These are phyloP conservation scores for Caenorhabditis sp. DNA, from an alignment of 2,888 invertebrate genomes.

Conservation along the genomic window DNA sequence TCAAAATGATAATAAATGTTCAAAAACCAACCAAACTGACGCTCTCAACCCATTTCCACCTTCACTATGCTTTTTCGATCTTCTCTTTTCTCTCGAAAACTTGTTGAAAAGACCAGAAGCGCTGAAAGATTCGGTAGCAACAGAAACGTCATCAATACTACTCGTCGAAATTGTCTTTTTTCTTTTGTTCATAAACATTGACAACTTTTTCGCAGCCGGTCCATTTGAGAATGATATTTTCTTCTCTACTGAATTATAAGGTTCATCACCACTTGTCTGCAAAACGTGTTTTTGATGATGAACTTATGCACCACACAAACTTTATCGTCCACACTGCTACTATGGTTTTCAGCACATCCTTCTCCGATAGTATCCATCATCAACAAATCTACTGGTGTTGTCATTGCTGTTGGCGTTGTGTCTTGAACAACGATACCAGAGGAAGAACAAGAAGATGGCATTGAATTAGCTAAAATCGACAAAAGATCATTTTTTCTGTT, in stretches of 20 bases:
- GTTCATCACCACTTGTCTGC: slow-evolving; percentile 7
- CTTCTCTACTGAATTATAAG: slow-evolving; percentile 5
- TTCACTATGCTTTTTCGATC: slow-evolving; percentile 34
- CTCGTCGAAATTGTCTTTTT: slow-evolving; percentile 43
- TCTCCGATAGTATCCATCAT: slow-evolving; percentile 44
- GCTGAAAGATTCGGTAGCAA: slow-evolving; percentile 20
- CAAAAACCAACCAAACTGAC: slow-evolving; percentile 27
- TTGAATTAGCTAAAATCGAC: slow-evolving; percentile 28
- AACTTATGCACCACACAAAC: background rate
- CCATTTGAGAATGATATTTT: slow-evolving; percentile 5
- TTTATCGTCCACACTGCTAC: background rate
- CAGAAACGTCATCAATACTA: slow-evolving; percentile 27
- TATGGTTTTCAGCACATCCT: background rate
- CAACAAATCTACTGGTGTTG: slow-evolving; percentile 24
- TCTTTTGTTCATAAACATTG: slow-evolving; percentile 49
- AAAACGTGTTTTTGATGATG: background rate
- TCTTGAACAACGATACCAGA: slow-evolving; percentile 38
- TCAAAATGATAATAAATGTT: background rate
- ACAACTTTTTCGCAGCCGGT: slow-evolving; percentile 33
- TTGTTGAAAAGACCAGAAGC: slow-evolving; percentile 31
- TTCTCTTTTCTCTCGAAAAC: slow-evolving; percentile 31
- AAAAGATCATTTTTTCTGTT: background rate
- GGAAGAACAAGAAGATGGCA: slow-evolving; percentile 45
- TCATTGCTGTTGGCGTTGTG: slow-evolving; percentile 9
- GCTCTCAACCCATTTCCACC: slow-evolving; percentile 10